Conservation (phyloP, 37 sponge, comb jelly and placozoan species). For the Spongilla lacustris region DNA sequence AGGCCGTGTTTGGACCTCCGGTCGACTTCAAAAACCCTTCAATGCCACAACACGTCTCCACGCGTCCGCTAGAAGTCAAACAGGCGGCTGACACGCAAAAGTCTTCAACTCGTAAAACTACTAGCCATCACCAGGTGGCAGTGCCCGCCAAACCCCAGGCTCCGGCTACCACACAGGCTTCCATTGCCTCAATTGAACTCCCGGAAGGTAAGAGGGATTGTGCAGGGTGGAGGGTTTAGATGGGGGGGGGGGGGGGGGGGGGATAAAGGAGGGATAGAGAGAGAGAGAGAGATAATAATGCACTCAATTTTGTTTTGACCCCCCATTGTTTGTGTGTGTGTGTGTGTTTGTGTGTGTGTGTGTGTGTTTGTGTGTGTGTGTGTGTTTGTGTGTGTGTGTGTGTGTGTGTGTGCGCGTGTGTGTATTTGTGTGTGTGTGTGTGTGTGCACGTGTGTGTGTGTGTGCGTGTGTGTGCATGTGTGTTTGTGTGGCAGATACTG, state of each 20-base stretch:
- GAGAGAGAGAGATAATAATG: too few relatives aligned
- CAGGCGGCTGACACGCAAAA: neutral
- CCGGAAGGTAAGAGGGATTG: conserved; percentile 5
- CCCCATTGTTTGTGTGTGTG: too few relatives aligned
- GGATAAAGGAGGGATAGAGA: neutral
- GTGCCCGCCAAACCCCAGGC: neutral
- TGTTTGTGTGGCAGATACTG: neutral
- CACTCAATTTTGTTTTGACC: too few relatives aligned
- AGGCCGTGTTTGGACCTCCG: conserved; percentile 69
- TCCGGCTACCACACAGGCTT: neutral
- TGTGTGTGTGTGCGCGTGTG: too few relatives aligned
- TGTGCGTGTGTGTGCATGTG: conserved; percentile 2
- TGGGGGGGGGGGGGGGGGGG: conserved; percentile 8
- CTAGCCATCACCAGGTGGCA: too few relatives aligned
- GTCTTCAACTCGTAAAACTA: too few relatives aligned
- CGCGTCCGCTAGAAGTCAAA: neutral
- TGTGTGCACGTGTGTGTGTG: neutral
- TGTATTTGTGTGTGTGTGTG: too few relatives aligned
- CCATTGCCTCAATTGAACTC: neutral
- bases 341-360: too few relatives aligned
- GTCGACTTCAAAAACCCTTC: conserved; percentile 31
- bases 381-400: too few relatives aligned
- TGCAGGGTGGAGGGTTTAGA: neutral
- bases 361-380: too few relatives aligned
- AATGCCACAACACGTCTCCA: neutral